Percentiles rank a stretch among this genome's conserved stretches.
These are phyloP conservation scores for Athene cunicularia DNA, from an alignment of 2,113 vertebrate species.

Conservation along the genomic window DNA sequence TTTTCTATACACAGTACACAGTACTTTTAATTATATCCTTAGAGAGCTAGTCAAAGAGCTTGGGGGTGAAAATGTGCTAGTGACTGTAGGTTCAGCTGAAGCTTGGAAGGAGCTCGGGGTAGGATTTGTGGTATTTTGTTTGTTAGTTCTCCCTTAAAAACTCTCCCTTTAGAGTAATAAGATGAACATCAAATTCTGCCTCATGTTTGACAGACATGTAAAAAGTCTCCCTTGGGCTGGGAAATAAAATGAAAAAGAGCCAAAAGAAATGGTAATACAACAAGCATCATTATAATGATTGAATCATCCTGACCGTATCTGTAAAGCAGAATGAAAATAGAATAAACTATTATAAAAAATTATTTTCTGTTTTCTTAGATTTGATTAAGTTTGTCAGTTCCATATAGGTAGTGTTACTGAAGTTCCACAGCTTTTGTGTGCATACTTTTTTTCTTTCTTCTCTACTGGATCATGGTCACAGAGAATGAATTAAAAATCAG, in stretches of 20 bases:
- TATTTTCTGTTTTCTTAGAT: background rate
- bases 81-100: background rate
- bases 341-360: background rate
- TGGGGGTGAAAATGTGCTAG: background rate
- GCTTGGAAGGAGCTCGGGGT: background rate
- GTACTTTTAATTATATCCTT: constrained; percentile 66
- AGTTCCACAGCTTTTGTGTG: background rate
- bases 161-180: constrained; percentile 4
- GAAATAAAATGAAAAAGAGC: background rate
- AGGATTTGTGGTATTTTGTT: constrained; percentile 27
- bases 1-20: background rate
- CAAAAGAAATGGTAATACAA: background rate
- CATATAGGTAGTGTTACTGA: background rate
- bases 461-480: background rate
- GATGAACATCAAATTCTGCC: background rate
- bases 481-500: background rate
- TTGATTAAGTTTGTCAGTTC: background rate
- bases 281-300: background rate
- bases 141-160: constrained; percentile 5
- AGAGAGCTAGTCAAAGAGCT: constrained; percentile 45
- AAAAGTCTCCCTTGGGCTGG: background rate
- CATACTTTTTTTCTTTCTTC: background rate
- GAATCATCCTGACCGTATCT: background rate
- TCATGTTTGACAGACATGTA: background rate
- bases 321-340: background rate